Evolutionary conservation across 1,140 invertebrate species (phyloP).

Genomic region (Steinernema feltiae): DNA sequence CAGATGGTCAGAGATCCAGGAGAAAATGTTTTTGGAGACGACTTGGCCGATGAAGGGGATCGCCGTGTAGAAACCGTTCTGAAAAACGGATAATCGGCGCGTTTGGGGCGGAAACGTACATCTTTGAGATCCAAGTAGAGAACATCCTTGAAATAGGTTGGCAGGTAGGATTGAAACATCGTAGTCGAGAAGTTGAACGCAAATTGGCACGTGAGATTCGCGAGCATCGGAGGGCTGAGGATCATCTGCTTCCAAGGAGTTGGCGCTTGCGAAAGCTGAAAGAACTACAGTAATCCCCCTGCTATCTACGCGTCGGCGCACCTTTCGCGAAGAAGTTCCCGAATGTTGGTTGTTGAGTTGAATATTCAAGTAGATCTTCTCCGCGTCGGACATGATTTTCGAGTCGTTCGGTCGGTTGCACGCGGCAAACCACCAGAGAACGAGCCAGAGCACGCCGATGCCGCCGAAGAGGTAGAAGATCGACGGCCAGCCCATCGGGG

Average conservation of each 20-base stretch:
- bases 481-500: neutral
- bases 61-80: slow-evolving; percentile 22
- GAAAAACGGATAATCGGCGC: neutral
- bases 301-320: neutral
- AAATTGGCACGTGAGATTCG: slow-evolving; percentile 21
- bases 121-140: slow-evolving; percentile 26
- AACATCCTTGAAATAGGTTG: slow-evolving; percentile 27
- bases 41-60: slow-evolving; percentile 17
- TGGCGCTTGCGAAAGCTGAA: neutral
- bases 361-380: neutral
- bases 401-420: slow-evolving; percentile 8
- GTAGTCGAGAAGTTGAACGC: slow-evolving; percentile 12
- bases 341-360: neutral
- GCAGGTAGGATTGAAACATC: slow-evolving; percentile 24
- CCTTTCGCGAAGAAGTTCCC: neutral
- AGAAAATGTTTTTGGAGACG: slow-evolving; percentile 14
- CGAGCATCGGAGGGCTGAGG: slow-evolving; percentile 8
- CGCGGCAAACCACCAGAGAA: neutral
- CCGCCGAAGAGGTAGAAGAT: neutral
- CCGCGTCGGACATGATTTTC: slow-evolving; percentile 4
- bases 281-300: neutral
- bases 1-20: neutral
- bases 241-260: slow-evolving; percentile 16
- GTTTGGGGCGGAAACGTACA: neutral
- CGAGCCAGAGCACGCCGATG: neutral